Base-by-base conservation (phyloP, 2,888 invertebrate species). In the Aleiodes leptofemur region DNA sequence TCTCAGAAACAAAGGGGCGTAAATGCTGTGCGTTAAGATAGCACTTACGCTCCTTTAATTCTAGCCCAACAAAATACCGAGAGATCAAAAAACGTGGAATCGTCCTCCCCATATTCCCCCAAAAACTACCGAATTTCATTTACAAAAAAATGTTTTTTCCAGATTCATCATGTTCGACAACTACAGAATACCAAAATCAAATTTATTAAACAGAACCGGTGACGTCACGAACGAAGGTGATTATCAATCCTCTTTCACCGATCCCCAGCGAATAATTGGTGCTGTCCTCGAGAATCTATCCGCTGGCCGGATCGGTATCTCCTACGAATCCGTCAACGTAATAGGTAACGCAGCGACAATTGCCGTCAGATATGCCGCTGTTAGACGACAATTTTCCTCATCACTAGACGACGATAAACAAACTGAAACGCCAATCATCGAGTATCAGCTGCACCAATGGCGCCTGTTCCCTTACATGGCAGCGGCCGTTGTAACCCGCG, bases 221-320 rank as follows among this genome's bases (percentile, higher is more conserved):
- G 97, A 98, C 88, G 96, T 98, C 16, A 95, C 95, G 0, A 93
- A 94, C 5, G 95, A 96, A 13, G 98, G 98, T 0, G 92, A 93
- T 78, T 98, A 98, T 87, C 95, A 96, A 82, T 96, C 96, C 81
- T 95, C 96, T n/a, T 96, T 96, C 89, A 95, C 96, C 61, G 97
- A 97, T 85, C 96, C 97, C 0, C 95, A 94, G 53, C 94, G 94
- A 86, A 94, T 97, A 84, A 92, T 97, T 80, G 97, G 93, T 0
- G 95, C 96, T 0, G 95, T 96, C 0, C 90, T 97, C 57, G 97
- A 97, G 84, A 96, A 95, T 81, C 91, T 98, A 81, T 97, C 97
- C 0, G 94, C 95, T 69, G 97, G 97, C 80, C 92, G 95, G 70
- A 92, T 96, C 68, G 94, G 94, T 7, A 96, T 96, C 76, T 94